A percentile compares a stretch with the other conserved stretches of the same genome.
Conservation (phyloP, 1,140 invertebrate genomes). For the Magallana ariakensis region DNA sequence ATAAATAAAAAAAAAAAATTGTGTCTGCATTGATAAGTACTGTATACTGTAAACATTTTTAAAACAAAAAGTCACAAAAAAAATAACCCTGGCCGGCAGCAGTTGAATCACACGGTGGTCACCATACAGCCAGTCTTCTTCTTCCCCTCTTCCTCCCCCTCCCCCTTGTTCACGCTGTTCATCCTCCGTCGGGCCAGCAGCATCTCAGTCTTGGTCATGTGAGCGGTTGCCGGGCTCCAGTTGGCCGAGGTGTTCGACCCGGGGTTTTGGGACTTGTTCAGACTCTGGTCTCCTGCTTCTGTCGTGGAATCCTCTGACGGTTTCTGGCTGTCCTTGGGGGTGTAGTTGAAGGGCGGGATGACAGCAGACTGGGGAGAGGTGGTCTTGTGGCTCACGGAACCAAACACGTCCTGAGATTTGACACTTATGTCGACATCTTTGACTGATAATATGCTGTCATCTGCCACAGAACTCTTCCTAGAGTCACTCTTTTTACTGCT, state of each 20-base stretch:
- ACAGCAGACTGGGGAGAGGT: conserved; percentile 77
- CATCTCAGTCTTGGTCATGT: conserved; percentile 79
- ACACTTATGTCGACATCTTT: not conserved
- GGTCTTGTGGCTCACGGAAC: not conserved
- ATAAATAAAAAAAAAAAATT: too few relatives aligned
- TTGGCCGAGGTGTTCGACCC: not conserved
- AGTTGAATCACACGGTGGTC: conserved; percentile 62
- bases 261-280: conserved; percentile 26
- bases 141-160: conserved; percentile 51
- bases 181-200: conserved; percentile 74
- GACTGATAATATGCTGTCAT: conserved; percentile 40
- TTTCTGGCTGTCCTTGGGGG: conserved; percentile 25
- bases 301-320: not conserved
- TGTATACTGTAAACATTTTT: too few relatives aligned
- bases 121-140: conserved; percentile 60
- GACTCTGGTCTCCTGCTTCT: conserved; percentile 42
- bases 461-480: conserved; percentile 41
- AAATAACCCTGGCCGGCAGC: too few relatives aligned
- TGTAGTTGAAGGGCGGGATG: conserved; percentile 82
- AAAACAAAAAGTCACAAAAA: too few relatives aligned
- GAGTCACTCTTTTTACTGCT: conserved; percentile 44
- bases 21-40: too few relatives aligned
- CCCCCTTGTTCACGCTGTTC: conserved; percentile 60
- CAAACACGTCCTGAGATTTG: conserved; percentile 23
- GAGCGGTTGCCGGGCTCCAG: conserved; percentile 50